Evolutionary conservation across 1,140 invertebrate species (phyloP), one percentile per base, ranked within the genome.

Genomic region (Neodiprion lecontei): DNA sequence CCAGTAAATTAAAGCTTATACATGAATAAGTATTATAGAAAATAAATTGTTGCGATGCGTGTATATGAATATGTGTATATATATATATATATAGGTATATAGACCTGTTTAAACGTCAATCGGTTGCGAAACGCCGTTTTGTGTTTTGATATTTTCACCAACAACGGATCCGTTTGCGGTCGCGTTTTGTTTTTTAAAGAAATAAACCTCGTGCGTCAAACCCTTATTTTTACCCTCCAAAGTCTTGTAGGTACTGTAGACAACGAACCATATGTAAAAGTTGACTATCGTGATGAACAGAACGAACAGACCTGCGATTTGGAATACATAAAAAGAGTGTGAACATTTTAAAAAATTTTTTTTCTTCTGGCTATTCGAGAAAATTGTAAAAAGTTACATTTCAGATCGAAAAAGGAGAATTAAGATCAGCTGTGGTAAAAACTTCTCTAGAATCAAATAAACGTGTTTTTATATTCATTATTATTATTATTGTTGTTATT

Each of bases 191-290:
- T 75, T 80, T 68, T 84, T 86, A 0, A 81, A 48, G 11, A 73
- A 77, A 48, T 88, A 83, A 5, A 88, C 81, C 73, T 86, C 83
- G 67, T 89, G 87, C 8, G 80, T 84, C 0, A 88, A 72, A 23
- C 85, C 85, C 67, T 87, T 86, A 40, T 40, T 40, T 65, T 88
- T 88, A 0, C 81, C 81, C 53, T 87, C 86, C 9, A 88, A 76
- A 75, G 80, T 84, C 72, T 85, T 85, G 77, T 90, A 90, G 47
- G 87, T 86, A 68, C 89, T 89, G 73, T 89, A 90, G 0, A 90
- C 89, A 1, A 88, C 86, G 17, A 89, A 83, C 88, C 88, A 90
- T 61, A 88, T 77, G 78, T 88, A 90, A 70, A 89, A 83, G 53
- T 83, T 86, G 23, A 86, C 70, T 11, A 81, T 80, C 69, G 85